Percentiles rank a stretch among this genome's conserved stretches.
These are phyloP conservation scores for Bolinopsis microptera DNA, from an alignment of 37 sponge, comb jelly and placozoan genomes.

Conservation along the genomic window DNA sequence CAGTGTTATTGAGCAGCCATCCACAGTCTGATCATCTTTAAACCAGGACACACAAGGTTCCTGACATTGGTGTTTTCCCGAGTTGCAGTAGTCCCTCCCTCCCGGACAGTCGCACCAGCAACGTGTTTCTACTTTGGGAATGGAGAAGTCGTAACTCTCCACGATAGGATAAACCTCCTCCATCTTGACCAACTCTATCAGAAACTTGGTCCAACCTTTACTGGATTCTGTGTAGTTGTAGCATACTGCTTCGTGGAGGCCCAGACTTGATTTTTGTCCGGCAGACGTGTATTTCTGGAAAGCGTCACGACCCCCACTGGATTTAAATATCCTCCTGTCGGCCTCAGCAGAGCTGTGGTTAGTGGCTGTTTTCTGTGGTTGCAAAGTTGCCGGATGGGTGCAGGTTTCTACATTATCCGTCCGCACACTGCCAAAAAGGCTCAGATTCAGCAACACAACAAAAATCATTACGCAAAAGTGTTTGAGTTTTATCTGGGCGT, in stretches of 20 bases:
- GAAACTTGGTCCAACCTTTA: not conserved
- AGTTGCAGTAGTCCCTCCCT: slow-evolving; percentile 12
- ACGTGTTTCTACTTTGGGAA: not conserved
- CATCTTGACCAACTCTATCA: not conserved
- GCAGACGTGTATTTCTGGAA: not conserved
- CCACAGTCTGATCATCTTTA: not conserved
- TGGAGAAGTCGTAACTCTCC: slow-evolving; percentile 14
- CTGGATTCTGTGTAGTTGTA: not conserved
- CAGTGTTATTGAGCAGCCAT: not conserved
- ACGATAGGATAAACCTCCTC: not conserved
- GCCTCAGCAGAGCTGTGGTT: not conserved
- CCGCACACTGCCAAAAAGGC: not conserved
- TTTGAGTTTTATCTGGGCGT: too few relatives aligned
- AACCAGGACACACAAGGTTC: not conserved
- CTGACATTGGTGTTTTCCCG: not conserved
- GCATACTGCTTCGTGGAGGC: not conserved
- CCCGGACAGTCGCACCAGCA: slow-evolving; percentile 67
- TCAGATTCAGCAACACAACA: not conserved
- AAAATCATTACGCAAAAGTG: not conserved
- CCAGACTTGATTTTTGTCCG: not conserved
- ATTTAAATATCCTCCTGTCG: not conserved
- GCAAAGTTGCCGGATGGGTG: not conserved
- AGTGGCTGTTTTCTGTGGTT: not conserved
- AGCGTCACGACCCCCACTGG: not conserved
- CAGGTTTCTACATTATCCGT: not conserved